Evolutionary conservation across 2,797 vertebrate species (phyloP), one percentile per base, ranked within the genome.

Genomic region (Artibeus lituratus): DNA sequence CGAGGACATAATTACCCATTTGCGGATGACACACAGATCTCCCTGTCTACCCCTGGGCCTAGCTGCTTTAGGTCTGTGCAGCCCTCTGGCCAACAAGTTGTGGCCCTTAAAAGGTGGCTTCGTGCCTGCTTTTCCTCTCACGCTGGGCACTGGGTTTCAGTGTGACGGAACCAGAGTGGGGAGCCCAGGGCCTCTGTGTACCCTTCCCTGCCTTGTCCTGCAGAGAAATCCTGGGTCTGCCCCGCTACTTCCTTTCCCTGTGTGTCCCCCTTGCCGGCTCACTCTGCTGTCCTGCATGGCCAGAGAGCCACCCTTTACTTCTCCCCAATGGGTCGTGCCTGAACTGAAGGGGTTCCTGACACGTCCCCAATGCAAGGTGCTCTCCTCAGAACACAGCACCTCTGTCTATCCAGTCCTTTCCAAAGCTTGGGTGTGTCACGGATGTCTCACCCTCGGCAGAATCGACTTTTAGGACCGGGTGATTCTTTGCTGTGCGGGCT

Each of bases 401-500:
- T 59, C 42, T 24, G 32, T 11, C 42, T 24, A 24, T 11, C 10
- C 0, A 2, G 29, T 9, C 0, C 0, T 62, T 44, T n/a, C 26
- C 67, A n/a, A 44, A 57, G 55, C 70, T 4, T 1, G 10, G 62
- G 21, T 7, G 21, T 2, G 22, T 44, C 55, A 18, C 1, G 39
- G 15, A 9, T 35, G 29, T 29, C 51, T 10, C 53, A 24, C 37
- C 37, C 49, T 24, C 2, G 0, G 85, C 67, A 14, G 14, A 29
- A 15, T 9, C 15, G 55, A 19, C 12, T 10, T 3, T 16, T 32
- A 44, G 35, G 72, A 32, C 32, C 0, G 3, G 74, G 16, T 18
- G 7, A 24, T 10, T 21, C 78, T 32, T 35, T 0, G 39, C 29
- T 24, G 72, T 15, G 10, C n/a, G 11, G 69, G 26, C 10, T 6